Evolutionary conservation across 2,113 vertebrate species (phyloP).

Genomic region (Cebus imitator): DNA sequence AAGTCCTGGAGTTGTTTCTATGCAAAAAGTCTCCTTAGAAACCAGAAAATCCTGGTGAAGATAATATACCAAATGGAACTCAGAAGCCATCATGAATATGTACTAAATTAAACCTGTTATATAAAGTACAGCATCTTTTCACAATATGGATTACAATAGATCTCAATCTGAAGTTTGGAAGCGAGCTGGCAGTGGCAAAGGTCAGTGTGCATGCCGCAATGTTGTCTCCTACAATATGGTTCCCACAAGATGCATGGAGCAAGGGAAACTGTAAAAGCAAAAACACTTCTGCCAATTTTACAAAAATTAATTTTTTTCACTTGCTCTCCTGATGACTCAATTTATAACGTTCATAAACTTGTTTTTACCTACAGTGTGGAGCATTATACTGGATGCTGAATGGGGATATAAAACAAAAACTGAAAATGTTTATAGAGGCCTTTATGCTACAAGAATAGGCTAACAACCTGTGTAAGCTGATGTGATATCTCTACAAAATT

Average conservation of each 20-base stretch:
- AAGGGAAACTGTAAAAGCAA: neutral
- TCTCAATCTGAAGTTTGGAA: neutral
- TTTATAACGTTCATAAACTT: neutral
- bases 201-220: neutral
- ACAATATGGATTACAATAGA: neutral
- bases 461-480: neutral
- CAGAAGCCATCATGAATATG: neutral
- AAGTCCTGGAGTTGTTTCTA: neutral
- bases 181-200: neutral
- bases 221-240: neutral
- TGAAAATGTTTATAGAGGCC: neutral
- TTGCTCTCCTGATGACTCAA: neutral
- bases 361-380: neutral
- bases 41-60: neutral
- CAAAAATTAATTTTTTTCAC: neutral
- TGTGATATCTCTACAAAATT: neutral
- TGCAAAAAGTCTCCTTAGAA: neutral
- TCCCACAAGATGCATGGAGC: neutral
- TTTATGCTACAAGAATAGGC: no score
- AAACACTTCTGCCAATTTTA: neutral
- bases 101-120: neutral
- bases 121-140: neutral
- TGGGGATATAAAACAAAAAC: neutral
- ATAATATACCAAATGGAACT: neutral
- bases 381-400: neutral